These are phyloP conservation scores for Cactoblastis cactorum DNA, from an alignment of 2,888 invertebrate species.

Conservation along the genomic window DNA sequence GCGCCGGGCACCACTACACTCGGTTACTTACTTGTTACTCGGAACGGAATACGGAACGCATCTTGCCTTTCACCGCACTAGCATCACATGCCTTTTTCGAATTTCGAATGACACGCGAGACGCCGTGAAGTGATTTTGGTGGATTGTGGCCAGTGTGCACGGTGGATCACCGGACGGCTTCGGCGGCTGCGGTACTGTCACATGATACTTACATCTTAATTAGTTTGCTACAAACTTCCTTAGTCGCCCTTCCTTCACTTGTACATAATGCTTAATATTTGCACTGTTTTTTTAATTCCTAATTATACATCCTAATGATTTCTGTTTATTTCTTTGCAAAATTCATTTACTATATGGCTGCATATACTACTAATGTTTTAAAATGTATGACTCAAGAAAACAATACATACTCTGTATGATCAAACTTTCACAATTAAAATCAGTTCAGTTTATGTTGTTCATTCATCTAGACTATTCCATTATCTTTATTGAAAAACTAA, in stretches of 20 bases:
- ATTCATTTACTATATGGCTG: too few relatives aligned
- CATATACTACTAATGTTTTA: too few relatives aligned
- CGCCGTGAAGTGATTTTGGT: conserved; percentile 73
- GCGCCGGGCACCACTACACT: conserved; percentile 65
- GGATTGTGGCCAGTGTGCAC: conserved; percentile 66
- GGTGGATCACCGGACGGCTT: conserved; percentile 41
- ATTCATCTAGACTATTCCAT: too few relatives aligned
- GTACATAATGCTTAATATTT: background rate
- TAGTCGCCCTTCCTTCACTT: background rate
- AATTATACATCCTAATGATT: background rate
- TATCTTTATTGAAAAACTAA: too few relatives aligned
- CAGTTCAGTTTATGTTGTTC: too few relatives aligned
- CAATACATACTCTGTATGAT: too few relatives aligned
- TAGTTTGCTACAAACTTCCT: conserved; percentile 31
- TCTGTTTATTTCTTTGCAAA: background rate
- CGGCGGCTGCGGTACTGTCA: conserved; percentile 50
- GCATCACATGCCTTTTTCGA: conserved; percentile 55
- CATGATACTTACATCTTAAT: conserved; percentile 55
- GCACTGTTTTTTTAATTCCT: background rate
- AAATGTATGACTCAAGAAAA: too few relatives aligned
- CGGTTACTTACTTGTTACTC: conserved; percentile 64
- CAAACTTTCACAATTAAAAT: too few relatives aligned
- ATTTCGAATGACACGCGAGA: conserved; percentile 58
- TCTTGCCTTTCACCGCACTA: conserved; percentile 73
- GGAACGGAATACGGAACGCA: conserved; percentile 65